Evolutionary conservation across 2,113 vertebrate genomes (phyloP).

Genomic region (Alces alces): DNA sequence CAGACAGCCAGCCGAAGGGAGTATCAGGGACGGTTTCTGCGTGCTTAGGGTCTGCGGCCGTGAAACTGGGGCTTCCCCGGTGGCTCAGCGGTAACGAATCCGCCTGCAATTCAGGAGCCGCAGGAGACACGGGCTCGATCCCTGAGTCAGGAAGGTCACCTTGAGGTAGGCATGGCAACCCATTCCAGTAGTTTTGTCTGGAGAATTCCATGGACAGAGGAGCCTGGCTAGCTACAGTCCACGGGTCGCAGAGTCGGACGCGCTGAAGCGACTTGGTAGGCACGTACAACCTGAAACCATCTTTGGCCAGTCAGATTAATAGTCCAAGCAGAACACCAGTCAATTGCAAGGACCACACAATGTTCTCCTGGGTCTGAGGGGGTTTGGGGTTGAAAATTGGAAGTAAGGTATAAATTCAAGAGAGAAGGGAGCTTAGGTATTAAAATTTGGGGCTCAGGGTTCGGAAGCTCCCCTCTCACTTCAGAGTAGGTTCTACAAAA

Average conservation of each 20-base stretch:
- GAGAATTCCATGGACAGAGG: background rate
- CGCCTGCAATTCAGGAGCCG: background rate
- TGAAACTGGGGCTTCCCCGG: background rate
- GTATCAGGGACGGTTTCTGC: fast-evolving
- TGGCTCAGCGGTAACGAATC: background rate
- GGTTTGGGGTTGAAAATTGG: background rate
- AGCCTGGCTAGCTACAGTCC: background rate
- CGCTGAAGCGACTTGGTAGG: background rate
- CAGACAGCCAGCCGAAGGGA: background rate
- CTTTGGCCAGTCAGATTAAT: background rate
- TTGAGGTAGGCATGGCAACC: background rate
- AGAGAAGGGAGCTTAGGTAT: background rate
- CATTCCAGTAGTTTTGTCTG: background rate
- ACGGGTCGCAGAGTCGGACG: background rate
- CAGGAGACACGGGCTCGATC: background rate
- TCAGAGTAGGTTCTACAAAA: background rate
- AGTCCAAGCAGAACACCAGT: background rate
- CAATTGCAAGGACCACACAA: too few relatives aligned
- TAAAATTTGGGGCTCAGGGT: background rate
- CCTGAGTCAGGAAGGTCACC: background rate
- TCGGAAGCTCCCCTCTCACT: background rate
- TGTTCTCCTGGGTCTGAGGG: background rate
- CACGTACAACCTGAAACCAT: background rate
- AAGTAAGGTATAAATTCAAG: background rate
- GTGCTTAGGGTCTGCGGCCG: background rate